A percentile compares a stretch with the other conserved stretches of the same genome.
These are phyloP conservation scores for Clunio marinus DNA, from an alignment of 2,888 invertebrate genomes.

Conservation along the genomic window DNA sequence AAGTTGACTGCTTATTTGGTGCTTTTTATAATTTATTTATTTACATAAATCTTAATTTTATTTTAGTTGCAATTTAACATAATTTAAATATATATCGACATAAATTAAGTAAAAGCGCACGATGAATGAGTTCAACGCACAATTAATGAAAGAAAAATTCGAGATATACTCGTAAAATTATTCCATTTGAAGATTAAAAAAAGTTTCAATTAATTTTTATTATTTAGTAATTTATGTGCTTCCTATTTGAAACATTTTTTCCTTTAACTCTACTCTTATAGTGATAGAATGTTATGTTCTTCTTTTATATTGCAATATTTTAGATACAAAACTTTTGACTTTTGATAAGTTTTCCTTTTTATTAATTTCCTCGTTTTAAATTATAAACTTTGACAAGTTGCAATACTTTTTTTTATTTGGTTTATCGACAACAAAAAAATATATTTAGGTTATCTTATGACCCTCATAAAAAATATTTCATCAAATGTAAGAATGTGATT, in stretches of 20 bases:
- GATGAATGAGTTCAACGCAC: too few species aligned
- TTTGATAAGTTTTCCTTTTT: too few species aligned
- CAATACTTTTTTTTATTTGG: not conserved
- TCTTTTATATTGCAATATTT: too few species aligned
- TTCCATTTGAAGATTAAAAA: not conserved
- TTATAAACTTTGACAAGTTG: not conserved
- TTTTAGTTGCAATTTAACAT: not conserved
- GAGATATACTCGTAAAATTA: not conserved
- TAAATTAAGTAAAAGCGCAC: not conserved
- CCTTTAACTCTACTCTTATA: too few species aligned
- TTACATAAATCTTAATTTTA: slow-evolving; percentile 1
- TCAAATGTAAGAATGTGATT: too few species aligned
- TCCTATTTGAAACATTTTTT: too few species aligned
- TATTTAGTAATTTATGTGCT: too few species aligned
- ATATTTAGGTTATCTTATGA: not conserved
- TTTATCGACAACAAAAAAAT: not conserved
- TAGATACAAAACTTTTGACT: too few species aligned
- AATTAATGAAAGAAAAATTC: too few species aligned
- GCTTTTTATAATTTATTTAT: not conserved
- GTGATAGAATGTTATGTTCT: too few species aligned
- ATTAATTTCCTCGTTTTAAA: not conserved
- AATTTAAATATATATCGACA: not conserved
- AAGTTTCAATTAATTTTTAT: not conserved
- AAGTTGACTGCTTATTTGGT: not conserved
- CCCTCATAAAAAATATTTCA: not conserved